Evolutionary conservation across 2,888 invertebrate species (phyloP), one percentile per base, ranked within the genome.

Genomic region (Rhopalosiphum nymphaeae): DNA sequence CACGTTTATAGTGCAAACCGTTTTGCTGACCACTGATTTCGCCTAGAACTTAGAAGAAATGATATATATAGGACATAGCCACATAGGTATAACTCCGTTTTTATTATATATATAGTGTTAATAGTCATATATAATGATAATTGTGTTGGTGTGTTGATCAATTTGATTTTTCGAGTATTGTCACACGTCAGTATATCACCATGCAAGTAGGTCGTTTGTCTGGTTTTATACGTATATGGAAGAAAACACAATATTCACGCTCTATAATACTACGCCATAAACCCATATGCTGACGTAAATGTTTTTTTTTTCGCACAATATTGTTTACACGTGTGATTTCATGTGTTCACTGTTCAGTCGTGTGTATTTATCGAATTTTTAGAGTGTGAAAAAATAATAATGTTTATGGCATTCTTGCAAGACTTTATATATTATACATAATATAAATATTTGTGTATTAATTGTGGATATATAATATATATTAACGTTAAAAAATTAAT

Each of bases 151-250:
- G 61, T 9, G 42, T 29, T 0, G 42, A 57, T 78, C 57, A 56
- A 36, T 78, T 78, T 86, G 61, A 87, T 87, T 87, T 87, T 86
- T 85, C 21, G 44, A 87, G 46, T 88, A 61, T 92, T n/a, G 36
- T 49, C 88, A 67, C 53, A 56, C 57, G 46, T 49, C 92, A 67
- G 53, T 89, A 56, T 67, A 92, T 89, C 42, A 89, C 53, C 88
- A 21, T 78, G 36, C 21, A 89, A 92, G 88, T 92, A 88, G 78
- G 92, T 88, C 78, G 92, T 88, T 92, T 29, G 88, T 87, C 92
- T 92, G 88, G 67, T 88, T 92, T 78, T 67, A 10, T 53, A 53
- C 21, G 61, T 49, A n/a, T 49, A 42, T 49, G 26, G 13, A 29
- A 49, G 25, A 44, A 87, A n/a, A 92, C 86, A 36, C 88, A 78